Evolutionary conservation across 2,113 vertebrate genomes (phyloP).

Genomic region (Trematomus loennbergii): DNA sequence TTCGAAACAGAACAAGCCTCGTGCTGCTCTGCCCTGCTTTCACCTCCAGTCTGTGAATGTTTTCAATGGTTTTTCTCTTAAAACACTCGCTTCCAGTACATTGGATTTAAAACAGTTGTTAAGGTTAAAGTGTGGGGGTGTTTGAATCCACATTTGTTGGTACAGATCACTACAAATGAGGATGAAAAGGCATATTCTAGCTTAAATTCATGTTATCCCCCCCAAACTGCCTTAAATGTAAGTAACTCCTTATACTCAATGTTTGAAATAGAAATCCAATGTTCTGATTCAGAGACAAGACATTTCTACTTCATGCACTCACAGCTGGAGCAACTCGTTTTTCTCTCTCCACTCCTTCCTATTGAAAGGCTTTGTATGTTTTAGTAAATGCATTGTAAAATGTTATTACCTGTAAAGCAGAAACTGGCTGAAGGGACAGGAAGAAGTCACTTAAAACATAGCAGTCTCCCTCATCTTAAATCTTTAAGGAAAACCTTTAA

Average conservation of each 20-base stretch:
- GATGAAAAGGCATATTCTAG: not conserved
- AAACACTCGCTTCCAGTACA: not conserved
- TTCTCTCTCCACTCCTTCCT: not conserved
- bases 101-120: too few relatives aligned
- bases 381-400: not conserved
- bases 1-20: slow-evolving; percentile 8
- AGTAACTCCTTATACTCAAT: too few relatives aligned
- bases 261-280: not conserved
- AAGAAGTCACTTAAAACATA: not conserved
- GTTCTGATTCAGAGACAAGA: not conserved
- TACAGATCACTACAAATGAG: not conserved
- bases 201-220: not conserved
- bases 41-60: not conserved
- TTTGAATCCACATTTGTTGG: not conserved
- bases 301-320: not conserved
- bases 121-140: not conserved
- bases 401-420: not conserved
- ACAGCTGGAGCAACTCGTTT: not conserved
- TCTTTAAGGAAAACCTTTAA: not conserved
- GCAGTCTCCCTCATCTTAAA: not conserved
- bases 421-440: not conserved
- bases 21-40: not conserved
- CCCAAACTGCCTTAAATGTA: not conserved
- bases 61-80: too few relatives aligned
- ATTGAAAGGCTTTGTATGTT: not conserved